These are phyloP conservation scores for Acropora yongei DNA, from an alignment of 64 coral and sea anemone genomes.

Conservation along the genomic window DNA sequence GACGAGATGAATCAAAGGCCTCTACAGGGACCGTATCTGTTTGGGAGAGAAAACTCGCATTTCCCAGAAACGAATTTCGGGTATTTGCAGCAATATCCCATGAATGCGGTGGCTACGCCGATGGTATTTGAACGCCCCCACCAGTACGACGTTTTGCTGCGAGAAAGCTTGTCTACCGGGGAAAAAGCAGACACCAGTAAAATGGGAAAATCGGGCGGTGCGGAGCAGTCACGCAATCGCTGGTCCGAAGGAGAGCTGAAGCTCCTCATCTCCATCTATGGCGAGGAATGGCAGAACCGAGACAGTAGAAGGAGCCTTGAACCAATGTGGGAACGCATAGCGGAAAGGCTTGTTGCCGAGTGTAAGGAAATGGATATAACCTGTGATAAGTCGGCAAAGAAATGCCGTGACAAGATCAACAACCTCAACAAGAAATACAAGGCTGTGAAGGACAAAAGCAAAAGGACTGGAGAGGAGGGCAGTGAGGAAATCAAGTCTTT, in stretches of 20 bases:
- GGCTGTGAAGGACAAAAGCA: constrained; percentile 40
- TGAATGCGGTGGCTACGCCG: neutral
- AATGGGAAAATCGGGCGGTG: neutral
- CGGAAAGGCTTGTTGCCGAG: neutral
- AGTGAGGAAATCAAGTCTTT: constrained; percentile 42
- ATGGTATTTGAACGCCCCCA: neutral
- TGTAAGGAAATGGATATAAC: constrained; percentile 9
- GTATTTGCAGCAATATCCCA: neutral
- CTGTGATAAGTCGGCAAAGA: constrained; percentile 33
- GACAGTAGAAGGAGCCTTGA: constrained; percentile 38
- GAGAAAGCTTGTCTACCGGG: neutral
- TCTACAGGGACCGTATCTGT: constrained; percentile 2
- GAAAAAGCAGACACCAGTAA: neutral
- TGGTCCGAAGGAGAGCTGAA: constrained; percentile 47
- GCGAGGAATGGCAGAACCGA: constrained; percentile 20
- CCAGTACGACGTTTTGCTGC: neutral
- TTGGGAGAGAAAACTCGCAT: neutral
- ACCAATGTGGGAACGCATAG: constrained; percentile 51
- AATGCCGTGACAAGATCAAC: constrained; percentile 34
- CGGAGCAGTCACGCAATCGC: constrained; percentile 27
- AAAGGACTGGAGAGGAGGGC: constrained; percentile 36
- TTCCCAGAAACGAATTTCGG: neutral
- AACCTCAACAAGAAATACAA: constrained; percentile 52
- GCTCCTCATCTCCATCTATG: constrained; percentile 24
- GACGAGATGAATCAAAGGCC: neutral